Percentiles rank a stretch among this genome's conserved stretches.
Evolutionary conservation across 2,888 invertebrate genomes (phyloP).

Genomic region (Sminthurides aquaticus): DNA sequence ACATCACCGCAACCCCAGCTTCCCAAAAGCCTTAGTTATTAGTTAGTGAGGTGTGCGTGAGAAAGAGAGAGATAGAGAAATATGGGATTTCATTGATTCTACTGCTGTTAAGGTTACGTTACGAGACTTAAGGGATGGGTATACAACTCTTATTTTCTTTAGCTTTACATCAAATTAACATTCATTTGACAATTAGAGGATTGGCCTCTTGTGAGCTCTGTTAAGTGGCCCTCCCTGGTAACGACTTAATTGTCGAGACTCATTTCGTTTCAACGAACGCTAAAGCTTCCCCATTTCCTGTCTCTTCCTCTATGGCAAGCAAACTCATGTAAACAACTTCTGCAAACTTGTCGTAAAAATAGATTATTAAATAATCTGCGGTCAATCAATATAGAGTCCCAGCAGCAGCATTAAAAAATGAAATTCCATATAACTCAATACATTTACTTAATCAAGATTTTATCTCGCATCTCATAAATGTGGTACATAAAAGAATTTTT

Average conservation of each 20-base stretch:
- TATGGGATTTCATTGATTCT: slow-evolving; percentile 7
- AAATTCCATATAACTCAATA: slow-evolving; percentile 23
- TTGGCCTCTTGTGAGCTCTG: not conserved
- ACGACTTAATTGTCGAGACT: not conserved
- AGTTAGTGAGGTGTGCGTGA: not conserved
- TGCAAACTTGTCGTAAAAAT: too few species aligned
- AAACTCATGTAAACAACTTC: not conserved
- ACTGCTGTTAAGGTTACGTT: not conserved
- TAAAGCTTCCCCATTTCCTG: not conserved
- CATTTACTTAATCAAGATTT: not conserved
- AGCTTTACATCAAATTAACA: slow-evolving; percentile 14
- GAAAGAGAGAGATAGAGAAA: not conserved
- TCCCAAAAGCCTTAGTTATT: not conserved
- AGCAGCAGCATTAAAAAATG: slow-evolving; percentile 22
- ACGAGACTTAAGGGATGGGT: not conserved
- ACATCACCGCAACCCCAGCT: not conserved
- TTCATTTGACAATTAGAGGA: slow-evolving; percentile 10
- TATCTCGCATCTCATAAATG: not conserved
- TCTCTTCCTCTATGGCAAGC: not conserved
- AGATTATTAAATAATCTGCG: too few species aligned
- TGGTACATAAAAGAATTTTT: not conserved
- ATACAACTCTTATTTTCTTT: too few species aligned
- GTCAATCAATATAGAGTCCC: too few species aligned
- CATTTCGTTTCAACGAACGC: not conserved
- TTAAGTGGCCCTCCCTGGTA: not conserved